Evolutionary conservation across 1,140 invertebrate genomes (phyloP), one percentile per base, ranked within the genome.

Genomic region (Oreohelix idahoensis): DNA sequence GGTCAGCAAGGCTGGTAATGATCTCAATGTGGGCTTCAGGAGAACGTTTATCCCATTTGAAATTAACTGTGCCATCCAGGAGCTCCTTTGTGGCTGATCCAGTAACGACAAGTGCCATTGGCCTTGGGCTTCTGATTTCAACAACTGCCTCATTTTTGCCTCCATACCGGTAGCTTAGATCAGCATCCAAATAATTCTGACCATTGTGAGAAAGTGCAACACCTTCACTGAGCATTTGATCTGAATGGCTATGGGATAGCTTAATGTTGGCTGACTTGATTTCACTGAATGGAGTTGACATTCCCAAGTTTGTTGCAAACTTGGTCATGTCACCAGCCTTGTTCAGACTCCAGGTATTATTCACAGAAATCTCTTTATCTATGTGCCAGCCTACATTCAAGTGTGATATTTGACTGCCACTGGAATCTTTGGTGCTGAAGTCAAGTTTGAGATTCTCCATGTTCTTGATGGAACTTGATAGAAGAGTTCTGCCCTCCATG

Each of bases 41-140:
- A 5, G 87, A 83, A 26, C 51, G 42, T 77, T 88, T 88, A 77
- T 89, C 81, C 89, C 89, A 90, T 80, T 90, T 88, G 5, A 88
- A 42, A 13, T 71, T 75, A 8, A 88, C 39, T 23, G 88, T 83
- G 2, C 79, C 86, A 51, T 84, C 83, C 38, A 87, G 85, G 71
- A 81, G 15, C 86, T 70, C 17, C 53, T 73, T 36, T 74, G 74
- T 51, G 86, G 85, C 32, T 79, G 39, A 74, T 70, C 79, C 70
- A 49, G 39, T 86, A 76, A 38, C 29, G 79, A 42, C 1, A 32
- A 85, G 86, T 81, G 87, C 85, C 86, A 90, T 89, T 73, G 78
- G 84, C 35, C 80, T 74, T 39, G 89, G 89, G 42, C 81, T 79
- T 42, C 83, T 71, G 63, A 88, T 77, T 15, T 69, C 86, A 29